Base-by-base conservation (phyloP, 2,113 vertebrate genomes). In the Planiliza haematocheilus region DNA sequence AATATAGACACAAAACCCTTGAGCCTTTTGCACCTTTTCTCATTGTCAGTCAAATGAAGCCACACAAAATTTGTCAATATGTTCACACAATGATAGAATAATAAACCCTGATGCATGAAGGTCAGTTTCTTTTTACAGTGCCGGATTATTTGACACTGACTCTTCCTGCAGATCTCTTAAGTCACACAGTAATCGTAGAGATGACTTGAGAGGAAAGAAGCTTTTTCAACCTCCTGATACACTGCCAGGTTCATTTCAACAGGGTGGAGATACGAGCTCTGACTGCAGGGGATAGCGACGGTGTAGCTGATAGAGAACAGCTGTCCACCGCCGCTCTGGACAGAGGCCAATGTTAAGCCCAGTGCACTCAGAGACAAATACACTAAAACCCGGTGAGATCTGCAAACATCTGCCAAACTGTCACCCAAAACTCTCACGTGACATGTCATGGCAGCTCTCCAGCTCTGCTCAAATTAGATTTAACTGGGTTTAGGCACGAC, bases 251-350 rank as follows among this genome's bases (percentile, higher is more conserved):
- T 77, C n/a, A 62, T 73, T 61, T 36, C 66, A 50, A 70, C 50
- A 17, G 64, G 20, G 43, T 1, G 45, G 51, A 55, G 53, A 75
- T 73, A 42, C 20, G 49, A 34, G 0, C 46, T 73, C 49, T 46
- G 63, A 41, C 43, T 30, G 52, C 50, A 67, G 66, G 10, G 24
- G 18, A 39, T 24, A 17, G 41, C 49, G n/a, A 37, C 18, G 4
- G 17, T 41, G 17, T 39, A 52, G 72, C 51, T 57, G 60, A 70
- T 45, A 46, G 46, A 67, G 39, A 74, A 68, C 84, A 83, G 65
- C 77, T 86, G 77, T 74, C 57, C 56, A 3, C 68, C 55, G 61
- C 10, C 57, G 70, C 51, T 34, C 10, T 48, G 67, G 67, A 64
- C 11, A 8, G 45, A 10, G 7, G 50, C 60, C 82, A 79, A 57